Evolutionary conservation across 2,888 invertebrate genomes (phyloP).

Genomic region (Drosophila ezoana): DNA sequence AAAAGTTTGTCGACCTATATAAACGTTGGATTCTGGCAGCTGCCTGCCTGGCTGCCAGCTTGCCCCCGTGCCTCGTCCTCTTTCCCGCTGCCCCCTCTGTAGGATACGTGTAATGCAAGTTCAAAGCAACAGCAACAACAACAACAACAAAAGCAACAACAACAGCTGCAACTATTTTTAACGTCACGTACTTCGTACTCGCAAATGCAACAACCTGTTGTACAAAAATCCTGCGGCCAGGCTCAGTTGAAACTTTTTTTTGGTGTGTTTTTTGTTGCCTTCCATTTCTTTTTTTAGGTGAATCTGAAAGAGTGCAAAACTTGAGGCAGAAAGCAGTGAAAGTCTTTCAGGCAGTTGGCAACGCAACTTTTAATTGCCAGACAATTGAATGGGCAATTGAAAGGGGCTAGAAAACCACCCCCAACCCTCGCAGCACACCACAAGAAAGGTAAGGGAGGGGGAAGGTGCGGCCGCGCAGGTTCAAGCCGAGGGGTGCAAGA

Average conservation of each 20-base stretch:
- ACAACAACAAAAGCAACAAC: conserved; percentile 32
- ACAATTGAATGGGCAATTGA: conserved; percentile 66
- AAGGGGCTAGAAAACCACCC: conserved; percentile 11
- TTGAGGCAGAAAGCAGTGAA: conserved; percentile 53
- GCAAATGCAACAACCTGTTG: conserved; percentile 78
- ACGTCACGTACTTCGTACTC: conserved; percentile 62
- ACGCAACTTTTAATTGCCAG: conserved; percentile 71
- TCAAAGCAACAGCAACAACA: conserved; percentile 58
- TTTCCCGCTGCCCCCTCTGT: conserved; percentile 12
- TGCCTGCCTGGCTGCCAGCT: conserved; percentile 15
- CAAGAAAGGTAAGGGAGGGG: background rate
- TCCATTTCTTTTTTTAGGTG: conserved; percentile 9
- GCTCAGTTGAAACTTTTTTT: conserved; percentile 47
- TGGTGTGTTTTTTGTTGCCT: conserved; percentile 15
- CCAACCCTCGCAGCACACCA: conserved; percentile 5
- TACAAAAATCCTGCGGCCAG: conserved; percentile 59
- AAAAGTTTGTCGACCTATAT: conserved; percentile 81
- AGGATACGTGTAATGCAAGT: conserved; percentile 78
- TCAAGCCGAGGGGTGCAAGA: conserved; percentile 32
- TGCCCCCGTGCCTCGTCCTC: background rate
- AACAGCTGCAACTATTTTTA: conserved; percentile 70
- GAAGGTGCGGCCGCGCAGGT: conserved; percentile 48
- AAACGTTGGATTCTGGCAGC: conserved; percentile 61
- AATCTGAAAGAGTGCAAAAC: conserved; percentile 32
- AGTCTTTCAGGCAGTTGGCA: conserved; percentile 57